phyloP scores from a whole-genome alignment of 2,888 invertebrate genomes.

The Drosophila koepferae region DNA sequence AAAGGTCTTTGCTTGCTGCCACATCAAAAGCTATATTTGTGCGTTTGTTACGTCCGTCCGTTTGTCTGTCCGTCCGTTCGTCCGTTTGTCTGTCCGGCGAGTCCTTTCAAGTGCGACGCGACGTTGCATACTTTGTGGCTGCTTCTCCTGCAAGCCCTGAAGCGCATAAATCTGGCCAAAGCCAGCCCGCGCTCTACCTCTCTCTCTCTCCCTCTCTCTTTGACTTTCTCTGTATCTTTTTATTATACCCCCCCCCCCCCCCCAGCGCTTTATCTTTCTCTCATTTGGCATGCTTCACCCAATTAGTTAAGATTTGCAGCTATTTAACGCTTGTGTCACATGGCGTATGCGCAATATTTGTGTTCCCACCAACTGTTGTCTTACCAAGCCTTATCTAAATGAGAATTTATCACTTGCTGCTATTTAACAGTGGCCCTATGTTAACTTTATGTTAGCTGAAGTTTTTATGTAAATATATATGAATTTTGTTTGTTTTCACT shows the following conservation, averaged over 20 bases:
- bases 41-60: not conserved
- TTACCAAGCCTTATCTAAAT: not conserved
- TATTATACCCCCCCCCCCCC: too few relatives aligned
- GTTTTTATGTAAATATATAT: not conserved
- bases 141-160: conserved; percentile 3
- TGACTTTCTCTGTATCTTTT: not conserved
- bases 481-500: not conserved
- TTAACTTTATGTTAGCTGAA: not conserved
- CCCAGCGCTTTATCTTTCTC: too few relatives aligned
- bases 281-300: conserved; percentile 4
- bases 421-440: not conserved
- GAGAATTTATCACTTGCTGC: conserved; percentile 3
- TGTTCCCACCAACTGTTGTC: not conserved
- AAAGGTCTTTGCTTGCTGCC: conserved; percentile 18
- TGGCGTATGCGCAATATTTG: conserved; percentile 54
- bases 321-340: conserved; percentile 28
- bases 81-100: not conserved
- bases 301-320: conserved; percentile 5
- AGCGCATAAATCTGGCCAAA: not conserved
- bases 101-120: conserved; percentile 15
- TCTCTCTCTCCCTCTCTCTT: not conserved
- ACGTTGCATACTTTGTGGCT: conserved; percentile 38
- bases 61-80: not conserved
- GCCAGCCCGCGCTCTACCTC: not conserved
- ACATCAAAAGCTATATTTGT: not conserved